Conservation (phyloP, 2,888 invertebrate genomes). For the Dusona sp. region DNA sequence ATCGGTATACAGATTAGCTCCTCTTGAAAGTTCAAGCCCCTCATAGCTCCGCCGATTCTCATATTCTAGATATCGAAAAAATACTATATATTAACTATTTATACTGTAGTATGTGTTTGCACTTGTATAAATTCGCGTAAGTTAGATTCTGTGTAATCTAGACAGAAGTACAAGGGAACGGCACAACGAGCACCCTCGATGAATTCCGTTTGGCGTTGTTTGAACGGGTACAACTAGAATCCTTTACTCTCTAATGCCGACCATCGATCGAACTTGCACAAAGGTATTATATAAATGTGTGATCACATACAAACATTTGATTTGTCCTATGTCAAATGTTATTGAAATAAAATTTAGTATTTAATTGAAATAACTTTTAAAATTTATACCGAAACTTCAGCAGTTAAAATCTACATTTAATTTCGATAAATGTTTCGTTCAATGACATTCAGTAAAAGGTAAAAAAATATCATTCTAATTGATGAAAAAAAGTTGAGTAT, state of each 20-base stretch:
- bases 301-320: background rate
- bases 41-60: conserved; percentile 6
- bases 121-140: conserved; percentile 30
- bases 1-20: conserved; percentile 55
- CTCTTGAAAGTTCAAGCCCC: conserved; percentile 42
- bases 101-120: background rate
- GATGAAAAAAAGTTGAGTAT: too few species aligned
- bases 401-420: too few species aligned
- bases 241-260: conserved; percentile 17
- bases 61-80: conserved; percentile 6
- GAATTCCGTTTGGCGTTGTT: conserved; percentile 55
- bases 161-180: conserved; percentile 28
- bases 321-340: too few species aligned
- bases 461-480: too few species aligned
- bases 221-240: conserved; percentile 52
- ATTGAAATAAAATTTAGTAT: background rate
- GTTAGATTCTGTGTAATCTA: conserved; percentile 38
- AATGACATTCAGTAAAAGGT: too few species aligned
- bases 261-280: conserved; percentile 43
- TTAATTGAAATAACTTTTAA: background rate
- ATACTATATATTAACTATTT: background rate
- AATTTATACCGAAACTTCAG: background rate
- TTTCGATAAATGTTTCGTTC: too few species aligned
- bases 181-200: conserved; percentile 35
- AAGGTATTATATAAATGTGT: background rate